Conservation (phyloP, 2,113 vertebrate genomes). For the Fulica atra region DNA sequence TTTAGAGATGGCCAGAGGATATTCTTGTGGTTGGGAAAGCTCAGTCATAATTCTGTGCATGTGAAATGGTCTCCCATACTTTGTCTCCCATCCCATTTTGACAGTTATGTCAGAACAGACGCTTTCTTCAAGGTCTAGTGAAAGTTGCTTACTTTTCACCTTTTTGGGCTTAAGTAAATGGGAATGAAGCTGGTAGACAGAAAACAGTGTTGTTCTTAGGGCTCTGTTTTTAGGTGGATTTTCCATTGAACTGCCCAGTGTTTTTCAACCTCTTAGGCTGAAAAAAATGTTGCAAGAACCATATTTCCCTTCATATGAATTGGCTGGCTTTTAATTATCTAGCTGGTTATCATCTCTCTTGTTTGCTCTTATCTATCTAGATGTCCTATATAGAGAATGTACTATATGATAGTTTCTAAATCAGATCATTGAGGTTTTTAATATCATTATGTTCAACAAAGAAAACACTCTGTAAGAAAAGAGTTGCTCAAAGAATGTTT, state of each 20-base stretch:
- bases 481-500: not conserved
- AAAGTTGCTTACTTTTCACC: not conserved
- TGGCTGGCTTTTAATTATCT: not conserved
- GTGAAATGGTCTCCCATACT: not conserved
- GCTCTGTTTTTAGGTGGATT: not conserved
- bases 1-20: not conserved
- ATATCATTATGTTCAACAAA: not conserved
- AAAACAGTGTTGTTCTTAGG: not conserved
- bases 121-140: not conserved
- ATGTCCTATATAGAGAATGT: not conserved
- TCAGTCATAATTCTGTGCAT: not conserved
- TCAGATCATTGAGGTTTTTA: not conserved
- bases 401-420: not conserved
- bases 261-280: not conserved
- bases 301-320: not conserved
- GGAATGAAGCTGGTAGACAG: not conserved
- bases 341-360: not conserved
- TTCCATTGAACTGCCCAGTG: not conserved
- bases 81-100: not conserved
- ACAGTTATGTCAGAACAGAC: not conserved
- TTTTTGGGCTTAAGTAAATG: not conserved
- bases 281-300: not conserved
- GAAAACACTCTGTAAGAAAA: not conserved
- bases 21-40: not conserved
- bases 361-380: not conserved